These are phyloP conservation scores for Halocynthia aurantium DNA, from an alignment of 23 tunicate species.

Conservation along the genomic window DNA sequence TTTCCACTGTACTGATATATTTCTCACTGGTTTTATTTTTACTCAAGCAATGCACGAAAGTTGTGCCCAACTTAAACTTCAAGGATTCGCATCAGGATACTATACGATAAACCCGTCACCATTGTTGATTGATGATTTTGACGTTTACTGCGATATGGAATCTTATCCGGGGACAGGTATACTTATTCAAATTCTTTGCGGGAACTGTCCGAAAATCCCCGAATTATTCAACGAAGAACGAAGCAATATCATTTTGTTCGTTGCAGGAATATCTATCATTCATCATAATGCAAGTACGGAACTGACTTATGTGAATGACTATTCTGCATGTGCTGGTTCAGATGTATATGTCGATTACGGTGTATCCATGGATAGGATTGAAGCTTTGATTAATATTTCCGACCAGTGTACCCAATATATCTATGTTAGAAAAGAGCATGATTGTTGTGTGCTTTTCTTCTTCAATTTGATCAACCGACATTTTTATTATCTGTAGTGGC, in stretches of 20 bases:
- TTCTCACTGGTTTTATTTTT: background rate
- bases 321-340: too few relatives aligned
- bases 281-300: too few relatives aligned
- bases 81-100: background rate
- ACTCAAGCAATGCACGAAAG: background rate
- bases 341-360: too few relatives aligned
- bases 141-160: conserved; percentile 6
- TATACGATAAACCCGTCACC: background rate
- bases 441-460: too few relatives aligned
- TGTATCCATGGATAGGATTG: background rate
- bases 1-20: too few relatives aligned
- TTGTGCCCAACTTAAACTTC: background rate
- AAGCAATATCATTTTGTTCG: too few relatives aligned
- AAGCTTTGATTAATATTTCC: background rate
- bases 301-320: too few relatives aligned
- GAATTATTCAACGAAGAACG: too few relatives aligned
- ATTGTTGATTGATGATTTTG: background rate
- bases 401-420: background rate
- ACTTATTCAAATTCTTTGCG: background rate
- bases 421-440: background rate
- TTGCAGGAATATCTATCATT: too few relatives aligned
- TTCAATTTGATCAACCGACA: too few relatives aligned
- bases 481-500: background rate
- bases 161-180: conserved; percentile 10
- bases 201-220: too few relatives aligned